These are phyloP conservation scores for Hydrozoanthus gracilis DNA, from an alignment of 92 coral and sea anemone species.

Conservation along the genomic window DNA sequence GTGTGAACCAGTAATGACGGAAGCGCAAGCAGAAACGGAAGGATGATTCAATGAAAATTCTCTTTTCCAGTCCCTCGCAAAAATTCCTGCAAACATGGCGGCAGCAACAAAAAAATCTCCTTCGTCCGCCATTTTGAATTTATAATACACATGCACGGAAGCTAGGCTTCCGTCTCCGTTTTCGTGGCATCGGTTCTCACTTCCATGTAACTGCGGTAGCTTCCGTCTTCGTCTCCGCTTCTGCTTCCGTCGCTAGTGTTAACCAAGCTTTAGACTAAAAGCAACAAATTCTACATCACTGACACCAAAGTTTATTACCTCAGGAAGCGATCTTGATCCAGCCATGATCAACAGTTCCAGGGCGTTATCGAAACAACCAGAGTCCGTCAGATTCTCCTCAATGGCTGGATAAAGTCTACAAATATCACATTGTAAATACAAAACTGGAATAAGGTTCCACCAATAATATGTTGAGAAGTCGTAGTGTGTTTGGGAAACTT, in stretches of 20 bases:
- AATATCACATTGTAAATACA: neutral
- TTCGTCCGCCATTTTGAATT: no score
- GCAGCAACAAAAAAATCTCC: no score
- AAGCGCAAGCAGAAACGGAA: no score
- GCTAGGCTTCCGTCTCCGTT: no score
- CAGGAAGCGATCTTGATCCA: constrained; percentile 91
- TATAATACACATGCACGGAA: no score
- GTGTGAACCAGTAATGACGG: no score
- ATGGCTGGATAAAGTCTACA: constrained; percentile 91
- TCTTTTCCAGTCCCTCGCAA: no score
- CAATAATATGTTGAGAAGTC: neutral
- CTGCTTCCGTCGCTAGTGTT: no score
- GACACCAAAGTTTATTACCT: constrained; percentile 57
- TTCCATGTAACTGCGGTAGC: neutral
- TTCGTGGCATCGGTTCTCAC: neutral
- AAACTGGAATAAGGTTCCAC: neutral
- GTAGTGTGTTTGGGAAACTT: no score
- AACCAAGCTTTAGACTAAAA: neutral
- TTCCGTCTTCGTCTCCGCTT: neutral
- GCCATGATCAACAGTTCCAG: constrained; percentile 95
- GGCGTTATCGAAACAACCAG: constrained; percentile 93
- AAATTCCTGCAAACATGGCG: no score
- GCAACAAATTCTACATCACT: neutral
- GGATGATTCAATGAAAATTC: no score
- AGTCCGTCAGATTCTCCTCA: constrained; percentile 91